Base-by-base conservation (phyloP, 2,888 invertebrate species). In the Eucera pruinosa region DNA sequence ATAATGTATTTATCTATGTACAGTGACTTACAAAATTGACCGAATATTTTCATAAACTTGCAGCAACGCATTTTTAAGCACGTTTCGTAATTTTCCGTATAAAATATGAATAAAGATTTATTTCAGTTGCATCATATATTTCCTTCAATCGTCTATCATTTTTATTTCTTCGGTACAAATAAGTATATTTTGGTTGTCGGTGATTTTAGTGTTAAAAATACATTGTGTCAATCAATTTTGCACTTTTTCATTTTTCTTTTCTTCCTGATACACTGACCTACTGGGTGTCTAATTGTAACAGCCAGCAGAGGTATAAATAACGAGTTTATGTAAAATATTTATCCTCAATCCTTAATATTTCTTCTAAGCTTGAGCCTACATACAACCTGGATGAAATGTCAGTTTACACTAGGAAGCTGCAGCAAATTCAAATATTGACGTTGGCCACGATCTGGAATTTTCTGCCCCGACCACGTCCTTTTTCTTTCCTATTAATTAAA, bases 351-450 rank as follows among this genome's bases (percentile, higher is more conserved):
- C 20, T n/a, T 20, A 11, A 48, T 15, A 48, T 50, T 50, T 15
- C 61, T 41, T 68, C 15, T 11, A 23, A 18, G 23, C 18, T 43
- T 25, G 23, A 41, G 15, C 33, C 11, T 18, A 43, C n/a, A 23
- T 61, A 33, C 50, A 68, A 52, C 43, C 15, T 43, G 18, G 41
- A 23, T 6, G 4, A 43, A 52, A 68, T 25, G 50, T 43, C 33
- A 25, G 41, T 68, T 68, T 62, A 43, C 48, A n/a, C 39, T 15
- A 20, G 55, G 45, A 66, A 55, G 65, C 45, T 33, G 23, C 50
- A 13, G 62, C 41, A n/a, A 61, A 39, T 43, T 62, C 50, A 62
- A 68, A 68, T 62, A 68, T 62, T 68, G 61, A 68, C 50, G 33
- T 68, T 68, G 68, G 68, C 68, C 68, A 1, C 50, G 41, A 41